These are phyloP conservation scores for Heliconius himera DNA, from an alignment of 1,140 invertebrate genomes.

Conservation along the genomic window DNA sequence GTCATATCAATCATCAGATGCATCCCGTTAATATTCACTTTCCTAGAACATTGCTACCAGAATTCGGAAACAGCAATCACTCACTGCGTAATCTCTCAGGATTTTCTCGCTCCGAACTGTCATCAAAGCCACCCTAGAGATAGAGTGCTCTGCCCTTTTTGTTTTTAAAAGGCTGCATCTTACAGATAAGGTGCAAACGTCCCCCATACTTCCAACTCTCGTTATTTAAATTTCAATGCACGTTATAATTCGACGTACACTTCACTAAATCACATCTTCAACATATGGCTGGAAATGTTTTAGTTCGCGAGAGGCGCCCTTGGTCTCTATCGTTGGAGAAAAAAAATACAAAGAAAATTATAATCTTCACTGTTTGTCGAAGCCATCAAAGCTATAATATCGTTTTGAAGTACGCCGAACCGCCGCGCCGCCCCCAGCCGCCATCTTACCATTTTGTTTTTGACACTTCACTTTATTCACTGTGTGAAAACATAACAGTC, in stretches of 20 bases:
- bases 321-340: conserved; percentile 36
- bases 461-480: conserved; percentile 80
- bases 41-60: conserved; percentile 53
- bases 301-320: conserved; percentile 27
- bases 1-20: conserved; percentile 66
- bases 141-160: conserved; percentile 59
- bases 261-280: conserved; percentile 29
- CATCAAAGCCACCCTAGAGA: conserved; percentile 52
- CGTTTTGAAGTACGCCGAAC: conserved; percentile 50
- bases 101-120: conserved; percentile 54
- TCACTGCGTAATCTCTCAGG: conserved; percentile 78
- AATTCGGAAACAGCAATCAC: conserved; percentile 78
- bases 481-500: conserved; percentile 77
- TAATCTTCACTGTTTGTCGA: conserved; percentile 61
- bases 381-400: conserved; percentile 65
- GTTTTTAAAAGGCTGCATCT: conserved; percentile 72
- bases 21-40: conserved; percentile 71
- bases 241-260: conserved; percentile 49
- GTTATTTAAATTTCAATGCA: conserved; percentile 50
- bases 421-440: conserved; percentile 48
- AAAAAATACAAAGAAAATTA: conserved; percentile 68
- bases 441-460: conserved; percentile 74
- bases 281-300: conserved; percentile 34
- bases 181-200: conserved; percentile 62
- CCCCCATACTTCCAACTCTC: conserved; percentile 42